Conservation (phyloP, 2,888 invertebrate species). For the Pammene aurita region DNA sequence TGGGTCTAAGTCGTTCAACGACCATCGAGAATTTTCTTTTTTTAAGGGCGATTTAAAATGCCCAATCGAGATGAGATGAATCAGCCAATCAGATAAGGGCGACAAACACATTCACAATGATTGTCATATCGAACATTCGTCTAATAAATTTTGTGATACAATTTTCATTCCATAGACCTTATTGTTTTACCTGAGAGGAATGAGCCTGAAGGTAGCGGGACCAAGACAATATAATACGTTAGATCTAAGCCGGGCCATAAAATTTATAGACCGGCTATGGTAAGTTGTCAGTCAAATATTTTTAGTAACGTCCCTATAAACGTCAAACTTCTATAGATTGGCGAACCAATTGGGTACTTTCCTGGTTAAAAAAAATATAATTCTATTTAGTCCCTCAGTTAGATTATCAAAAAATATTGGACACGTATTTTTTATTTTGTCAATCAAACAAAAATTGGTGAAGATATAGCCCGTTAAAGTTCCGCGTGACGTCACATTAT, state of each 20-base stretch:
- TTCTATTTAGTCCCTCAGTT: too few relatives aligned
- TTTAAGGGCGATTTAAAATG: slow-evolving; percentile 39
- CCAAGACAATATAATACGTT: slow-evolving; percentile 83
- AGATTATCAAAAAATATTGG: too few relatives aligned
- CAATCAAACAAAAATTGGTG: too few relatives aligned
- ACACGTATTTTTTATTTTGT: too few relatives aligned
- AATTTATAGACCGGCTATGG: not conserved
- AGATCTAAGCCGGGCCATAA: slow-evolving; percentile 71
- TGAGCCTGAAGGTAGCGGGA: slow-evolving; percentile 91
- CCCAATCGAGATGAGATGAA: slow-evolving; percentile 45
- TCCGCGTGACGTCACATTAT: too few relatives aligned
- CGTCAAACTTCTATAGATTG: not conserved
- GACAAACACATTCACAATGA: slow-evolving; percentile 69
- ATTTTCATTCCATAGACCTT: slow-evolving; percentile 80
- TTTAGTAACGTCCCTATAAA: not conserved
- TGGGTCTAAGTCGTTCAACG: slow-evolving; percentile 65
- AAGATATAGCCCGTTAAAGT: too few relatives aligned
- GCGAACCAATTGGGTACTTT: too few relatives aligned
- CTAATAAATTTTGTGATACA: slow-evolving; percentile 80
- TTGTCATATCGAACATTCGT: slow-evolving; percentile 70
- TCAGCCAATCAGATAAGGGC: slow-evolving; percentile 76
- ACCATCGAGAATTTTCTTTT: slow-evolving; percentile 48
- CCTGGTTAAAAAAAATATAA: too few relatives aligned
- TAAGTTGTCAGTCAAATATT: too few relatives aligned
- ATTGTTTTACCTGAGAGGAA: slow-evolving; percentile 90